phyloP scores from a whole-genome alignment of 2,888 invertebrate genomes.

The Eristalis arbustorum region DNA sequence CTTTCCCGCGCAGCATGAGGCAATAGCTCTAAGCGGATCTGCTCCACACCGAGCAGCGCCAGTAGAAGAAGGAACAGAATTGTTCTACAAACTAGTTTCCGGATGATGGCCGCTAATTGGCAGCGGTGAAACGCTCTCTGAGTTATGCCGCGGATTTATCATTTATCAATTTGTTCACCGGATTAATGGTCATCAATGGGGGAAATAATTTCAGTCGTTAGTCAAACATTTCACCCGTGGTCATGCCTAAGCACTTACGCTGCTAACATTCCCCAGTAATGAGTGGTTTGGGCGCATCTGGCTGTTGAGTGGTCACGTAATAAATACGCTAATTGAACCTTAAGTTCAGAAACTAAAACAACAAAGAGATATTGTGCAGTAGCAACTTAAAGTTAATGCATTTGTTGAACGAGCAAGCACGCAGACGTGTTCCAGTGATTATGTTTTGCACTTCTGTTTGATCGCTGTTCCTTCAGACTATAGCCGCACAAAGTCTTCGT shows the following conservation, averaged over 20 bases:
- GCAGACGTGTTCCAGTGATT: too few relatives aligned
- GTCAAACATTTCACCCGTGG: slow-evolving; percentile 40
- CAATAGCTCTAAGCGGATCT: slow-evolving; percentile 52
- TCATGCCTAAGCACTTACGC: neutral
- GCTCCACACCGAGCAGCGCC: neutral
- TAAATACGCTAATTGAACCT: neutral
- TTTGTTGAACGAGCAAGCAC: neutral
- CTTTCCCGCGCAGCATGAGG: neutral
- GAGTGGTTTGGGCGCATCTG: neutral
- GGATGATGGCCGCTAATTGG: slow-evolving; percentile 60
- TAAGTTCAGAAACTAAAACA: neutral
- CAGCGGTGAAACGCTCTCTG: slow-evolving; percentile 19
- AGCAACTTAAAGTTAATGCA: neutral
- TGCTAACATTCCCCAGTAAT: neutral
- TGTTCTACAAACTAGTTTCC: slow-evolving; percentile 61
- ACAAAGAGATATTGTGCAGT: neutral
- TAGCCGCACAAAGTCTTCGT: too few relatives aligned
- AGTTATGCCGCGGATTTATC: slow-evolving; percentile 52
- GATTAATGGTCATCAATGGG: slow-evolving; percentile 67
- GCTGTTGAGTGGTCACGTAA: neutral
- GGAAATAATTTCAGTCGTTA: slow-evolving; percentile 55
- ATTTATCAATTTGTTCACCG: slow-evolving; percentile 68
- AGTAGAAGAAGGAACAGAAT: slow-evolving; percentile 11
- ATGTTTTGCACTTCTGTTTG: too few relatives aligned
- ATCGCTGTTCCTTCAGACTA: too few relatives aligned